These are phyloP conservation scores for Epizoanthus rinbou DNA, from an alignment of 92 coral and sea anemone species.

Conservation along the genomic window DNA sequence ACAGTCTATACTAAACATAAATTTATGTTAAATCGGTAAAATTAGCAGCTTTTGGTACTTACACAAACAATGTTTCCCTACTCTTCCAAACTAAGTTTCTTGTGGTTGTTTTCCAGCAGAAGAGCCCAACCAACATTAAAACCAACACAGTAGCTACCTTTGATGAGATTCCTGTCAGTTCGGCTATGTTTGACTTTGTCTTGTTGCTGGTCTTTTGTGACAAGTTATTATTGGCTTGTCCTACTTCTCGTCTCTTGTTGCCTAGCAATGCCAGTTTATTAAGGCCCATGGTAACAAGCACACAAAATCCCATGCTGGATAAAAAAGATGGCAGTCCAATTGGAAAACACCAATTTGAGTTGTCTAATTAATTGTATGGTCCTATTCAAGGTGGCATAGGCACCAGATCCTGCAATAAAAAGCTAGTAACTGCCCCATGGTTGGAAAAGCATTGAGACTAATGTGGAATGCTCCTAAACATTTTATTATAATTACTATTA, in stretches of 20 bases:
- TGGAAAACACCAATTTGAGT: too few relatives aligned
- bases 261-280: conserved; percentile 59
- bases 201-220: not conserved
- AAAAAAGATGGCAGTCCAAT: not conserved
- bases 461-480: too few relatives aligned
- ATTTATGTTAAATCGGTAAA: not conserved
- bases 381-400: too few relatives aligned
- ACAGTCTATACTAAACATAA: not conserved
- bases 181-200: not conserved
- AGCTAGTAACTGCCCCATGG: too few relatives aligned
- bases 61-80: conserved; percentile 84
- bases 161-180: not conserved
- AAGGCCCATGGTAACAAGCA: conserved; percentile 65
- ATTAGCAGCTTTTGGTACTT: not conserved
- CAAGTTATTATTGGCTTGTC: not conserved
- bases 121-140: conserved; percentile 46
- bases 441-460: too few relatives aligned
- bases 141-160: conserved; percentile 45
- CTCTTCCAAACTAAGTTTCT: conserved; percentile 84
- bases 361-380: not conserved
- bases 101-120: conserved; percentile 75
- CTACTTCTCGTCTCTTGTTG: not conserved
- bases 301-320: conserved; percentile 86
- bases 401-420: too few relatives aligned
- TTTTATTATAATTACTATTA: too few relatives aligned